Conservation (phyloP, 2,888 invertebrate genomes). For the Campoletis raptor region DNA sequence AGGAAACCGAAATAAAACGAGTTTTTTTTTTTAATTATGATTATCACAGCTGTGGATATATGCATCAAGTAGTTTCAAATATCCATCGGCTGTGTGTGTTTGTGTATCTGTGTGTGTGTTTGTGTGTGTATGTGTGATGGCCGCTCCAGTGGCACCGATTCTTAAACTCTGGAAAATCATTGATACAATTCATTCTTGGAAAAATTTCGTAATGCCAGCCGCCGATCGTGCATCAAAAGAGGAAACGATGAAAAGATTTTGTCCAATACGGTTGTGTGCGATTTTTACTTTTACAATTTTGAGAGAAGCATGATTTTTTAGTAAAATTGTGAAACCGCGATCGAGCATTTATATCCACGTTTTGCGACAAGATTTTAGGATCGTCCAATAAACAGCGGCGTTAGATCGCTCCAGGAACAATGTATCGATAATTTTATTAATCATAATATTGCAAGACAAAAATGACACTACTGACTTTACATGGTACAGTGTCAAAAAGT, state of each 20-base stretch:
- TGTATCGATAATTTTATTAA: slow-evolving; percentile 17
- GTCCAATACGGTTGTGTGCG: slow-evolving; percentile 43
- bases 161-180: slow-evolving; percentile 23
- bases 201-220: slow-evolving; percentile 6
- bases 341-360: slow-evolving; percentile 31
- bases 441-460: slow-evolving; percentile 3
- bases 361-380: slow-evolving; percentile 6
- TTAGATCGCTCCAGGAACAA: background rate
- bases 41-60: slow-evolving; percentile 62
- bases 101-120: no score
- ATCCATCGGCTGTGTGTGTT: slow-evolving; percentile 48
- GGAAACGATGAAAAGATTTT: slow-evolving; percentile 12
- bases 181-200: slow-evolving; percentile 1
- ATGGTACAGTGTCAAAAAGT: slow-evolving; percentile 23
- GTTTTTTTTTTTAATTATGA: slow-evolving; percentile 41
- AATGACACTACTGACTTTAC: background rate
- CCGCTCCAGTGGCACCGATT: background rate
- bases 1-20: slow-evolving; percentile 63
- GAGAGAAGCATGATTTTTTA: slow-evolving; percentile 41
- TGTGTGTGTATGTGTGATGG: no score
- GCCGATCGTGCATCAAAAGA: slow-evolving; percentile 1
- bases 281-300: slow-evolving; percentile 55
- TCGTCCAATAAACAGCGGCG: background rate
- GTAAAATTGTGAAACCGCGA: slow-evolving; percentile 25
- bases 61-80: slow-evolving; percentile 16